A percentile compares a stretch with the other conserved stretches of the same genome.
These are phyloP conservation scores for Xerus inauris DNA, from an alignment of 2,113 vertebrate genomes.

Conservation along the genomic window DNA sequence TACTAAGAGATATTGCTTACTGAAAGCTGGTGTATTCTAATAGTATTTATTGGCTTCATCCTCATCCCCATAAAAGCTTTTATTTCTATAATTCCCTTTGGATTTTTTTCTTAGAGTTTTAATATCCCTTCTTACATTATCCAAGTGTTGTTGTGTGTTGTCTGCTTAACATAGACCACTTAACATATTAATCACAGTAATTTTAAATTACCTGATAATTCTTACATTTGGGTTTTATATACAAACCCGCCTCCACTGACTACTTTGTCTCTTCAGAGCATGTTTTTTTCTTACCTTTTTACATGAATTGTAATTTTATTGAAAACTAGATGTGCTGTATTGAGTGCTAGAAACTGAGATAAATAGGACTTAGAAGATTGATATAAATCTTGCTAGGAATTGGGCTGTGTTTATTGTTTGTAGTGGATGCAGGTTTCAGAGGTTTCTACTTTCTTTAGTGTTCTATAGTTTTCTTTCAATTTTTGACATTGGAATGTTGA, in stretches of 20 bases:
- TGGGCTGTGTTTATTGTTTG: not conserved
- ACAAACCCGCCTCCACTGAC: not conserved
- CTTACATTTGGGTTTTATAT: not conserved
- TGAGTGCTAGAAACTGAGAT: not conserved
- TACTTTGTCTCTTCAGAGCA: not conserved
- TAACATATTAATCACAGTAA: not conserved
- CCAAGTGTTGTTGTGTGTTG: not conserved
- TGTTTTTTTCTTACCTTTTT: not conserved
- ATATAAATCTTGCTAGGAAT: not conserved
- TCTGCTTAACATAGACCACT: not conserved
- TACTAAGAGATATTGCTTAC: not conserved
- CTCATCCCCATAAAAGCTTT: not conserved
- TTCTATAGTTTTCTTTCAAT: not conserved
- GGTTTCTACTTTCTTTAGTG: not conserved
- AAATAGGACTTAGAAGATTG: not conserved
- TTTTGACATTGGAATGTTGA: not conserved
- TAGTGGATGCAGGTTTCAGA: not conserved
- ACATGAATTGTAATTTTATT: not conserved
- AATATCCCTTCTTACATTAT: not conserved
- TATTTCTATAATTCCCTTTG: not conserved
- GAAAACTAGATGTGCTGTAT: not conserved
- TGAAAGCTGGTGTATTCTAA: not conserved
- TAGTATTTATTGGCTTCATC: not conserved
- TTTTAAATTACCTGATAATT: slow-evolving; percentile 42
- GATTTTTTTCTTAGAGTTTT: not conserved